These are phyloP conservation scores for Danionella dracula DNA, from an alignment of 2,797 vertebrate species.

Conservation along the genomic window DNA sequence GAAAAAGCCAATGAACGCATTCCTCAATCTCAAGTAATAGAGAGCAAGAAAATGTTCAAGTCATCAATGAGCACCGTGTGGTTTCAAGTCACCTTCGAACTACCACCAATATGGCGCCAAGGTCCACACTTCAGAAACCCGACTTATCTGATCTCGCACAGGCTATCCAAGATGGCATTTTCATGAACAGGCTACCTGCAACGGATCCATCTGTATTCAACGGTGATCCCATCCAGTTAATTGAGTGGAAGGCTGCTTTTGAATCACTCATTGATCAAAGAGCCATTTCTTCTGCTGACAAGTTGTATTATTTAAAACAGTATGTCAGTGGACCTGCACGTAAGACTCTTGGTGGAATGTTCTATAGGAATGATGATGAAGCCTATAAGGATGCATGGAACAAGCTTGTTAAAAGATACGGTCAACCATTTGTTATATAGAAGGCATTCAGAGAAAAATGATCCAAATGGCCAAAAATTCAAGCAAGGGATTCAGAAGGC, in stretches of 20 bases:
- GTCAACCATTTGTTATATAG: conserved; percentile 23
- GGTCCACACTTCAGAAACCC: background rate
- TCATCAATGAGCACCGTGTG: background rate
- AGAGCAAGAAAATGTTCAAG: background rate
- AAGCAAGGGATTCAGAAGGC: background rate
- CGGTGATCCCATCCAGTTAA: conserved; percentile 39
- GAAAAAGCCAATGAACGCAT: conserved; percentile 15
- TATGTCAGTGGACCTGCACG: conserved; percentile 26
- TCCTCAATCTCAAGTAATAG: background rate
- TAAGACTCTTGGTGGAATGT: conserved; percentile 21
- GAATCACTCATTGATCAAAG: conserved; percentile 31
- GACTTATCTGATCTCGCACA: conserved; percentile 11
- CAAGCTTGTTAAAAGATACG: conserved; percentile 12
- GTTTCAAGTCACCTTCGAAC: background rate
- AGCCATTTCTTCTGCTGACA: conserved; percentile 22
- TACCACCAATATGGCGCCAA: background rate
- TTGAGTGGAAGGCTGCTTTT: conserved; percentile 42
- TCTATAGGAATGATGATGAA: conserved; percentile 33
- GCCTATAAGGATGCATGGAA: conserved; percentile 30
- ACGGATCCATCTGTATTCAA: conserved; percentile 10
- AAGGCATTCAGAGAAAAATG: conserved; percentile 17
- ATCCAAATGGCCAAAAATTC: conserved; percentile 22
- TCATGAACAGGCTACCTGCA: background rate
- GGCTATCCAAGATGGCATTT: background rate
- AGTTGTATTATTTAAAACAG: conserved; percentile 29